Percentiles rank a stretch among this genome's conserved stretches.
Conservation (phyloP, 2,797 vertebrate genomes). For the Parauchenoglanis ngamensis region DNA sequence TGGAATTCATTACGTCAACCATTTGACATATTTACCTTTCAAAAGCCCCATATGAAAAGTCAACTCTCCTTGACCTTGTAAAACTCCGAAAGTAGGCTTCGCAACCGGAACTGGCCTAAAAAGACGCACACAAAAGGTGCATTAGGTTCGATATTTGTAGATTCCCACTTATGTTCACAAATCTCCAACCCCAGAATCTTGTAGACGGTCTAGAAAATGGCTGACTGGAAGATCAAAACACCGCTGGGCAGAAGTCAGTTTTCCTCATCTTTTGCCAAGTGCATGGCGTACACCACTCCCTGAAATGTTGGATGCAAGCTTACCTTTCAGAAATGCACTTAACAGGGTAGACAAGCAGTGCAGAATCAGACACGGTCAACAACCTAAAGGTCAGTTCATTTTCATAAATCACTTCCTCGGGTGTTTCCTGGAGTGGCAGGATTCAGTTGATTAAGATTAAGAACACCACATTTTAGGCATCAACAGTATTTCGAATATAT, state of each 20-base stretch:
- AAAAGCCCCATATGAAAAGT: constrained; percentile 73
- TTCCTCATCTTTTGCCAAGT: not conserved
- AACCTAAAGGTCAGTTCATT: constrained; percentile 69
- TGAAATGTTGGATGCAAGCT: not conserved
- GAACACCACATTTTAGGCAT: not conserved
- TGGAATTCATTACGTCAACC: too few relatives aligned
- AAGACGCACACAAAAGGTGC: not conserved
- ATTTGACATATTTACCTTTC: constrained; percentile 60
- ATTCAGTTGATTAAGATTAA: not conserved
- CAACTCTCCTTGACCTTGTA: constrained; percentile 52
- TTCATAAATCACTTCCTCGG: constrained; percentile 60
- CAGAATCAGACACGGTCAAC: constrained; percentile 47
- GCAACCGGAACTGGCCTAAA: constrained; percentile 54
- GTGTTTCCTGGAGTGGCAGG: constrained; percentile 59
- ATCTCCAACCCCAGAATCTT: not conserved
- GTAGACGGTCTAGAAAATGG: not conserved
- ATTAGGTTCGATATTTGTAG: not conserved
- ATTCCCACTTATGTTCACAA: not conserved
- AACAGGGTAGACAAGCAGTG: constrained; percentile 55
- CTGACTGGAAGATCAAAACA: not conserved
- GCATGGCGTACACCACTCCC: not conserved
- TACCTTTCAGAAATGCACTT: constrained; percentile 67
- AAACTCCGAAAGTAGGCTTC: not conserved
- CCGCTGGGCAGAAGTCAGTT: not conserved
- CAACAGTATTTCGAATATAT: not conserved